Evolutionary conservation across 2,797 vertebrate species (phyloP), one percentile per base, ranked within the genome.

Genomic region (Coreius guichenoti): DNA sequence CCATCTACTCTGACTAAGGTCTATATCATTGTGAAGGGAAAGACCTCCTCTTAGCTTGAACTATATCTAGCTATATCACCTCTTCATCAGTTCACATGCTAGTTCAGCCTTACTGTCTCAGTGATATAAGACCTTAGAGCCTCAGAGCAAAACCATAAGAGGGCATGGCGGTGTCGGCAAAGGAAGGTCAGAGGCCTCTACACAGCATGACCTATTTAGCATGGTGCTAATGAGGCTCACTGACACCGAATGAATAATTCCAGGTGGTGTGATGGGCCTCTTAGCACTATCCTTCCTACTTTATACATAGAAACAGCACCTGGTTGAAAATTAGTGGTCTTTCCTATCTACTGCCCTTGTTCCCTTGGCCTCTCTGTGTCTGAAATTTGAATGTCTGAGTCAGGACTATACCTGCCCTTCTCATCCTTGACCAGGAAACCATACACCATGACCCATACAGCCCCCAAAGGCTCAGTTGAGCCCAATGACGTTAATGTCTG

Each of bases 191-290:
- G 81, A 90, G 84, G 76, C 67, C 73, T 80, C 72, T 72, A 79
- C 73, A 47, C 68, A 85, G 82, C 74, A 79, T 85, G 76, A 83
- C 88, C 84, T 82, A 86, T 87, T 89, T 90, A 88, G 81, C 72
- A 49, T 26, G 26, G 23, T 80, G 74, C 87, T 91, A 91, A 91
- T 84, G 89, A 90, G 87, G 67, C 51, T 85, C 49, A 31, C 81
- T 84, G 87, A 86, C 83, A 80, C 45, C 14, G 47, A 74, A 81
- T 89, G 83, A 90, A 89, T 88, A 87, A 89, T 88, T 81, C 39
- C 73, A 74, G 56, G 7, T 33, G 39, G 65, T 79, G 47, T 58
- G 69, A 80, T 72, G 79, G 67, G 29, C 61, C 82, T 36, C 56
- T 80, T 77, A 47, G 61, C 70, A 51, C 69, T 36, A 70, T 65